phyloP scores from a whole-genome alignment of 37 sponge, comb jelly and placozoan species.

The Beroe ovata region DNA sequence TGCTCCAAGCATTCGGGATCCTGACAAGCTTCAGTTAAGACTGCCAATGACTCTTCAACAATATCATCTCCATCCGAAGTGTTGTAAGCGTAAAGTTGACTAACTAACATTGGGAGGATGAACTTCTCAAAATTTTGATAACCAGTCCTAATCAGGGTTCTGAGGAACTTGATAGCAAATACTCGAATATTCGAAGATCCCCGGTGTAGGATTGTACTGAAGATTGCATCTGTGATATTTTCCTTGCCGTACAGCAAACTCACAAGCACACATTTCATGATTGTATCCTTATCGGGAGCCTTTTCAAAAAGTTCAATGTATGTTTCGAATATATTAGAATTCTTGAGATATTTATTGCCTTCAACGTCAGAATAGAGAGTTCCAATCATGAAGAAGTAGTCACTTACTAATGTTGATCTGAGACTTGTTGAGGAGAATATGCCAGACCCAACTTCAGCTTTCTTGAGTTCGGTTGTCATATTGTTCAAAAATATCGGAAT shows the following conservation, averaged over 20 bases:
- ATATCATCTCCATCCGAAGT: conserved; percentile 40
- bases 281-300: conserved; percentile 35
- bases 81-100: conserved; percentile 54
- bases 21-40: conserved; percentile 53
- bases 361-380: conserved; percentile 54
- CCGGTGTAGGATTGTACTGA: conserved; percentile 53
- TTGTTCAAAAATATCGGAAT: conserved; percentile 50
- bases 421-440: conserved; percentile 9
- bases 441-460: conserved; percentile 10
- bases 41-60: conserved; percentile 31
- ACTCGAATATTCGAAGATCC: conserved; percentile 43
- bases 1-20: conserved; percentile 44
- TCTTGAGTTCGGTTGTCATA: conserved; percentile 41
- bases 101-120: conserved; percentile 47
- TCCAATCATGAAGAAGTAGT: conserved; percentile 61
- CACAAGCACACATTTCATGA: conserved; percentile 65
- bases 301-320: conserved; percentile 53
- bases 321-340: conserved; percentile 49
- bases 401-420: conserved; percentile 24
- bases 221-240: conserved; percentile 54
- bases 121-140: conserved; percentile 64
- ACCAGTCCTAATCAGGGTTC: conserved; percentile 35
- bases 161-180: conserved; percentile 55
- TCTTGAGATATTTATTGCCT: conserved; percentile 43
- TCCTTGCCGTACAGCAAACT: conserved; percentile 50